Base-by-base conservation (phyloP, 1,140 invertebrate species). In the Conopomorpha cramerella region DNA sequence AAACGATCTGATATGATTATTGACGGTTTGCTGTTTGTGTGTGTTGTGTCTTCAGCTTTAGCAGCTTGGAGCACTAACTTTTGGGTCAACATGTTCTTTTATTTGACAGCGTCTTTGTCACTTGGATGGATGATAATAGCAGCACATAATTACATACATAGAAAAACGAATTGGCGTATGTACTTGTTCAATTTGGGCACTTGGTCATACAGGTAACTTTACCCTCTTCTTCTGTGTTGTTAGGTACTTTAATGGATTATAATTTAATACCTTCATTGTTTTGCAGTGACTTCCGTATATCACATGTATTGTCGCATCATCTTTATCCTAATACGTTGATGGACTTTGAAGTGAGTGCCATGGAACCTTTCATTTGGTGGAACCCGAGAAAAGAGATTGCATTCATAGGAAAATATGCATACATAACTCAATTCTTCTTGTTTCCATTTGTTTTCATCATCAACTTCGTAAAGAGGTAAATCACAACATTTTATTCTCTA, bases 141-240 rank as follows among this genome's bases (percentile, higher is more conserved):
- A 13, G 79, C 84, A 0, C 92, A 95, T 57, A 95, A 93, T 60
- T 95, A 88, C 56, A 86, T 93, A 37, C 91, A 94, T 54, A 81
- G 84, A 51, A 83, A 74, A 32, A 83, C 92, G 45, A 92, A 86
- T 51, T 91, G 89, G 79, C 82, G 91, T 30, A 91, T 91, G 85
- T 91, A 89, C 52, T 83, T 89, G 17, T 90, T 90, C 39, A 87
- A 92, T 51, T 61, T 93, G 16, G 77, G 77, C 16, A 44, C 86
- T 28, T 72, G 88, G 74, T 84, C 86, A 1, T 86, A 83, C 15
- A 84, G 76, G 82, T 83, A 63, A 47, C 7, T 13, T 33, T 33
- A 30, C 12, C 13, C 4, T 23, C 10, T 23, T 23, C 19, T 10
- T 23, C 10, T 23, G 19, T 10, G 4, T 23, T 6, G n/a, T n/a